Conservation (phyloP, 2,797 vertebrate genomes). For the Prionace glauca region DNA sequence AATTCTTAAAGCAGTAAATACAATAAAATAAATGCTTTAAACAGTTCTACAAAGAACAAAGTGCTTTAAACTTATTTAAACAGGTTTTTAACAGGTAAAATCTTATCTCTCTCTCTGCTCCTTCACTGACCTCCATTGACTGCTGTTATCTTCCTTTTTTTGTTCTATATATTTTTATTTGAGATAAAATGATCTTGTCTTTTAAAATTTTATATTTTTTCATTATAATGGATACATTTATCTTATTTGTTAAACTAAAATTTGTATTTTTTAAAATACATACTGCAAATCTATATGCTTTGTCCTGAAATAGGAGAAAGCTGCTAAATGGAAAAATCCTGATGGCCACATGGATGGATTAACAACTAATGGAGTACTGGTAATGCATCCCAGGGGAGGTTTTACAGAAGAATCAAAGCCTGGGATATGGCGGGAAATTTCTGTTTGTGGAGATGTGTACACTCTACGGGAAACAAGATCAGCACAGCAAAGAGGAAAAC, state of each 20-base stretch:
- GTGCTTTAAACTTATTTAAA: too few relatives aligned
- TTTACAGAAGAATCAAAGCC: conserved; percentile 94
- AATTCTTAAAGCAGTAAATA: too few relatives aligned
- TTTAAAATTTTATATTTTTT: neutral
- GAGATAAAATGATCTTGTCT: neutral
- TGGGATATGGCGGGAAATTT: conserved; percentile 94
- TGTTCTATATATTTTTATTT: neutral
- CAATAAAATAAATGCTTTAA: too few relatives aligned
- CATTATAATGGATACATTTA: neutral
- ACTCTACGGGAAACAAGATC: conserved; percentile 92
- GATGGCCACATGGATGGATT: conserved; percentile 97
- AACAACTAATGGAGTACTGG: conserved; percentile 92
- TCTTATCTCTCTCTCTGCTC: too few relatives aligned
- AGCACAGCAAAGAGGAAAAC: conserved; percentile 88
- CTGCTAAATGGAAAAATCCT: conserved; percentile 97
- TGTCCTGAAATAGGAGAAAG: conserved; percentile 76
- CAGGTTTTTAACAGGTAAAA: too few relatives aligned
- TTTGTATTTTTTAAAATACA: neutral
- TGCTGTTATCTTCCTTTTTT: neutral
- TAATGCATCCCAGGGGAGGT: conserved; percentile 92
- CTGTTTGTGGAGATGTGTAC: conserved; percentile 94
- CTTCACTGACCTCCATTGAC: too few relatives aligned
- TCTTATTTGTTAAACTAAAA: neutral
- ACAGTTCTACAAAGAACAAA: too few relatives aligned
- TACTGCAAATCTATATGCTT: neutral